Base-by-base conservation (phyloP, 2,888 invertebrate species). In the Athalia circularis region DNA sequence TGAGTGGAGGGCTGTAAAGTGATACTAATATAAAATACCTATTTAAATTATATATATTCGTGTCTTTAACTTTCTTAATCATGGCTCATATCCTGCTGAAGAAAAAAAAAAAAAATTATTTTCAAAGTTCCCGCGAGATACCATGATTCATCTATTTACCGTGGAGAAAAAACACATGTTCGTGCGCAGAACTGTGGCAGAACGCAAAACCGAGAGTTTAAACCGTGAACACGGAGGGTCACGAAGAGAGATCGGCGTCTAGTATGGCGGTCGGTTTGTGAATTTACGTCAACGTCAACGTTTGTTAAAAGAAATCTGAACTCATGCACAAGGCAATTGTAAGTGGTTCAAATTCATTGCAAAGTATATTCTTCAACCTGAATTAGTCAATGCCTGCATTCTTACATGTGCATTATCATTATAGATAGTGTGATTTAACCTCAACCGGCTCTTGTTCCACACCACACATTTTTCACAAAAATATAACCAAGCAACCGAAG, bases 21-120 rank as follows among this genome's bases (percentile, higher is more conserved):
- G 70, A 72, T 72, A 72, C n/a, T 59, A 59, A 13, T 72, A 57
- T 72, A 59, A 59, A 59, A 72, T 72, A 70, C 59, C 59, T 47
- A 47, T n/a, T 57, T 59, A n/a, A 13, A 43, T 47, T 72, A 11
- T 43, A 57, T 47, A 8, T 13, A 13, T 13, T 13, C 29, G 11
- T 4, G 7, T 67, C 13, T 50, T 6, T 48, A 48, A 67, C 48
- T n/a, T 48, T 29, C 29, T 5, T 13, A n/a, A 67, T 6, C 11
- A 0, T n/a, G 11, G 11, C 7, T 6, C 47, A 5, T 9, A 67
- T 50, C 13, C 15, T 67, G 48, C 15, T 67, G n/a, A n/a, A 29
- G 47, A 5, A 3, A 15, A 11, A 7, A 8, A 3, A 7, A 15
- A n/a, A 48, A n/a, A n/a, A n/a, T n/a, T 48, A 6, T 48, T 3